Percentiles rank a stretch among this genome's conserved stretches.
Conservation (phyloP, 2,797 vertebrate genomes). For the Microctenopoma lineatum region DNA sequence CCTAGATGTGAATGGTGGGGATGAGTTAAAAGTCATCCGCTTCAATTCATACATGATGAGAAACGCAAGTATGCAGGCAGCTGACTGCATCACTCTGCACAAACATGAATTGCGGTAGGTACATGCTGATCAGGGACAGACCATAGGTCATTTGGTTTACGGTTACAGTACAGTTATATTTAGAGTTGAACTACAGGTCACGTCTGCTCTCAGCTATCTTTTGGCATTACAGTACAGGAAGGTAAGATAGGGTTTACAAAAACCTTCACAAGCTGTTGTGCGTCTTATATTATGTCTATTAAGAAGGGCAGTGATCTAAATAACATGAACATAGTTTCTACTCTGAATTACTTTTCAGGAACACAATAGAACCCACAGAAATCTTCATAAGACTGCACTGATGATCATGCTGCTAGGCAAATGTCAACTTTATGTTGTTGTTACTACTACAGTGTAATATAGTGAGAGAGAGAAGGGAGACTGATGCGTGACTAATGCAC, state of each 20-base stretch:
- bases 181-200: constrained; percentile 58
- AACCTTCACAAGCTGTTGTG: neutral
- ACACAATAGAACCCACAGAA: neutral
- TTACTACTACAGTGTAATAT: constrained; percentile 3
- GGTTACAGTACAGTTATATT: constrained; percentile 67
- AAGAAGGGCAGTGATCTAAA: neutral
- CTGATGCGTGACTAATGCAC: neutral
- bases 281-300: neutral
- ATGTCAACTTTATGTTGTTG: neutral
- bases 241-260: constrained; percentile 9
- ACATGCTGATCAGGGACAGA: constrained; percentile 13
- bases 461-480: constrained; percentile 21
- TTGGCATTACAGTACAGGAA: constrained; percentile 17
- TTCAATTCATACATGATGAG: neutral
- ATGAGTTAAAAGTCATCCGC: neutral
- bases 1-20: neutral
- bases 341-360: neutral
- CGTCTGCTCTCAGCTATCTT: constrained; percentile 36
- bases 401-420: too few relatives aligned
- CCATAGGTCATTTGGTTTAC: constrained; percentile 55
- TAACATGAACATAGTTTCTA: neutral
- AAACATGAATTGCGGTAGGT: constrained; percentile 5
- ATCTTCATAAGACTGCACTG: neutral
- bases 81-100: neutral
- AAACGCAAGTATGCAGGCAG: neutral